Conservation (phyloP, 2,888 invertebrate genomes). For the Tholera decimalis region DNA sequence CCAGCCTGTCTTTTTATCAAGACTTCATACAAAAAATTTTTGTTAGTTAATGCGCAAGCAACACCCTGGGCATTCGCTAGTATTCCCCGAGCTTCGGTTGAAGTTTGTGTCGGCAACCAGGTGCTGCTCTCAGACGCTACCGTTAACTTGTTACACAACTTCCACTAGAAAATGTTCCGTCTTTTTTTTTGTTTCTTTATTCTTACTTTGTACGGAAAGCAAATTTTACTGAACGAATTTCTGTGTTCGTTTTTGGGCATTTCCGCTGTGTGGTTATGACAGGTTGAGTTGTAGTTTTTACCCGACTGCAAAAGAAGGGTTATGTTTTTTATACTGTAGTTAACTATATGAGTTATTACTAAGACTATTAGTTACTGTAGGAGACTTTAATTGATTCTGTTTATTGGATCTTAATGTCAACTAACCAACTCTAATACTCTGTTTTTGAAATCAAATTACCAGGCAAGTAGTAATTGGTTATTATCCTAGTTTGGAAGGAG, state of each 20-base stretch:
- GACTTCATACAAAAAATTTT: background rate
- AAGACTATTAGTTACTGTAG: too few species aligned
- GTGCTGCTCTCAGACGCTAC: slow-evolving; percentile 71
- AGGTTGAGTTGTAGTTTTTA: slow-evolving; percentile 1
- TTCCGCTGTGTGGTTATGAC: slow-evolving; percentile 2
- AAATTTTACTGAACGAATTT: slow-evolving; percentile 56
- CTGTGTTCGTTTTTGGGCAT: slow-evolving; percentile 27
- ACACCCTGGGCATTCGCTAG: slow-evolving; percentile 42
- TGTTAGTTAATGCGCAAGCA: slow-evolving; percentile 4
- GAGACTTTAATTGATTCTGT: too few species aligned
- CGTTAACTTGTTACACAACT: slow-evolving; percentile 78
- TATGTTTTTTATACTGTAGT: too few species aligned
- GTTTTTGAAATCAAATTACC: too few species aligned
- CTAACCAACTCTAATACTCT: too few species aligned
- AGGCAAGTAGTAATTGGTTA: too few species aligned
- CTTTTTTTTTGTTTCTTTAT: slow-evolving; percentile 68
- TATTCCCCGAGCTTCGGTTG: slow-evolving; percentile 44
- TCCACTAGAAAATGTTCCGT: slow-evolving; percentile 70
- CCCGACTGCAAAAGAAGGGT: background rate
- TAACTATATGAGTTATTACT: too few species aligned
- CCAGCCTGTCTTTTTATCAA: too few species aligned
- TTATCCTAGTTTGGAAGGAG: too few species aligned
- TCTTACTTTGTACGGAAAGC: slow-evolving; percentile 54
- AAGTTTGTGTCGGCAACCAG: slow-evolving; percentile 68
- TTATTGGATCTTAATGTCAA: too few species aligned